These are phyloP conservation scores for Alligator sinensis DNA, from an alignment of 2,113 vertebrate genomes.

Conservation along the genomic window DNA sequence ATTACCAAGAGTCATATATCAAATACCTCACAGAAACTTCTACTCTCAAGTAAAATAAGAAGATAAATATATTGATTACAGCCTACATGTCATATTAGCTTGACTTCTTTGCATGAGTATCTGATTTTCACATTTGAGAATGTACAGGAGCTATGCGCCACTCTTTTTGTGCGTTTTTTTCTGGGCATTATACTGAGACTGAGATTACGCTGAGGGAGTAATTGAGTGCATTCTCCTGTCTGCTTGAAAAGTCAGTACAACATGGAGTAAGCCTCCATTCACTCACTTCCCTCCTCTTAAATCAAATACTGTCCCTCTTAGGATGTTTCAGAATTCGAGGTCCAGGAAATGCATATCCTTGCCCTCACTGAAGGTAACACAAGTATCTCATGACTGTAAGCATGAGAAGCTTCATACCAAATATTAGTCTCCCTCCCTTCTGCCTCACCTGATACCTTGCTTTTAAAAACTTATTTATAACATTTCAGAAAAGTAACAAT, in stretches of 20 bases:
- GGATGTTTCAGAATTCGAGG: background rate
- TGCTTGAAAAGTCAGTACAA: background rate
- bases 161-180: background rate
- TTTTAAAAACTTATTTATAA: slow-evolving; percentile 35
- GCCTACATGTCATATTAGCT: slow-evolving; percentile 36
- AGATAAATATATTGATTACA: slow-evolving; percentile 65
- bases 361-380: background rate
- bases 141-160: background rate
- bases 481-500: slow-evolving; percentile 66
- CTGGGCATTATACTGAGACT: background rate
- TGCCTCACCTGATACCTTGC: background rate
- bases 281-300: background rate
- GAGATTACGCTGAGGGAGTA: background rate
- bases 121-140: slow-evolving; percentile 8
- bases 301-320: slow-evolving; percentile 7
- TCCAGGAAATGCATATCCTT: background rate
- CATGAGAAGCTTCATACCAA: background rate
- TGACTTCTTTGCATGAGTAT: slow-evolving; percentile 22
- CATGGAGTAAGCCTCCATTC: background rate
- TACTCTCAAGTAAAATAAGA: slow-evolving; percentile 51
- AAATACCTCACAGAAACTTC: slow-evolving; percentile 53
- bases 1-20: slow-evolving; percentile 60
- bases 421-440: background rate
- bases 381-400: background rate
- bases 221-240: slow-evolving; percentile 1